These are phyloP conservation scores for Plectus sambesii DNA, from an alignment of 1,140 invertebrate species.

Conservation along the genomic window DNA sequence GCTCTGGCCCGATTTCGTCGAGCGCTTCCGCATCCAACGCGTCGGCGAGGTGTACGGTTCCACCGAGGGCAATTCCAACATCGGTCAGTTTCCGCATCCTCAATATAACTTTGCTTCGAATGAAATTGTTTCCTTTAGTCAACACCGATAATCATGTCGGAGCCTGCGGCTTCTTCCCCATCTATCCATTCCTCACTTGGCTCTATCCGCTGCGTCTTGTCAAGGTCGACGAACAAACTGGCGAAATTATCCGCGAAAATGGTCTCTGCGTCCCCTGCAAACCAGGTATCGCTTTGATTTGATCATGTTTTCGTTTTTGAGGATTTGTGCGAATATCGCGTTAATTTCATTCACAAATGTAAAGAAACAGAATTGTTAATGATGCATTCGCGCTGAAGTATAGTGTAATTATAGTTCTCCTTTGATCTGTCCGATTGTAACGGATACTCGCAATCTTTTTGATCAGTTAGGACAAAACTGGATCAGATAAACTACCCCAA, in stretches of 20 bases:
- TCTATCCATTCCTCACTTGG: conserved; percentile 41
- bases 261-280: conserved; percentile 21
- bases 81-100: conserved; percentile 33
- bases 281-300: too few species aligned
- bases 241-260: conserved; percentile 62
- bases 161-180: conserved; percentile 81
- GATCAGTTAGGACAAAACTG: too few species aligned
- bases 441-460: too few species aligned
- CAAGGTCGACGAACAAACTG: conserved; percentile 63
- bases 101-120: not conserved
- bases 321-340: too few species aligned
- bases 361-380: too few species aligned
- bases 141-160: conserved; percentile 69
- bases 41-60: conserved; percentile 93
- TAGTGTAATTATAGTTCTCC: too few species aligned
- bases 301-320: too few species aligned
- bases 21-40: conserved; percentile 69
- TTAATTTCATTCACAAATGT: too few species aligned
- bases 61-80: conserved; percentile 76
- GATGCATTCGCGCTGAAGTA: too few species aligned
- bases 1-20: conserved; percentile 83
- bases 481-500: too few species aligned
- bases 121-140: conserved; percentile 57
- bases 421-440: too few species aligned
- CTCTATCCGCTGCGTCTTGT: conserved; percentile 58